Evolutionary conservation across 2,797 vertebrate species (phyloP).

Genomic region (Acanthiza pusilla): DNA sequence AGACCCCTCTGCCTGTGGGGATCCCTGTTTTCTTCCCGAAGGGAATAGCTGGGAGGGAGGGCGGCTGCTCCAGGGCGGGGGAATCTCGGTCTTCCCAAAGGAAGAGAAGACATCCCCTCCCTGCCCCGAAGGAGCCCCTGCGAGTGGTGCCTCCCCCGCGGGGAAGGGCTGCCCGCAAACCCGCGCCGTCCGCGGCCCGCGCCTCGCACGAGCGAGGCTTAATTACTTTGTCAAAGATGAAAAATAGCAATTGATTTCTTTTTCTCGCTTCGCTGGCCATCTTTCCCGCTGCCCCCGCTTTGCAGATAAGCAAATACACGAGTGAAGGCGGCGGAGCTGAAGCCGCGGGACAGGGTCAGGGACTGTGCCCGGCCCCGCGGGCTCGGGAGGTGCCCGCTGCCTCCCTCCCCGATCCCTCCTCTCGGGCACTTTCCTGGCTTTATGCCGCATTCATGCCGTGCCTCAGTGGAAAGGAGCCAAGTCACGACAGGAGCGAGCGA

Average conservation of each 20-base stretch:
- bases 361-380: background rate
- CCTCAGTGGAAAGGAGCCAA: background rate
- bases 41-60: background rate
- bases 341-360: fast-evolving
- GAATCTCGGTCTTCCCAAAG: slow-evolving; percentile 66
- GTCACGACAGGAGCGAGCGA: background rate
- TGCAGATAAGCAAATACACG: slow-evolving; percentile 47
- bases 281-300: background rate
- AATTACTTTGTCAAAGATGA: slow-evolving; percentile 97
- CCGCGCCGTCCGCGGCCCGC: slow-evolving; percentile 49
- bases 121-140: background rate
- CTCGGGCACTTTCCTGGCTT: background rate
- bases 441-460: background rate
- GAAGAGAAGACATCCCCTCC: fast-evolving
- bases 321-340: background rate
- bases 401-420: background rate
- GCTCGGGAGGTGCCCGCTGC: background rate
- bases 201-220: slow-evolving; percentile 76
- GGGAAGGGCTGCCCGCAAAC: background rate
- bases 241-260: slow-evolving; percentile 89
- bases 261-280: slow-evolving; percentile 66
- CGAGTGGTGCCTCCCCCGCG: background rate
- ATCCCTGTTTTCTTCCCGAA: background rate
- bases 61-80: fast-evolving
- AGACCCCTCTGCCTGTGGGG: too few species aligned